Evolutionary conservation across 2,113 vertebrate genomes (phyloP).

Genomic region (Podarcis cretensis): DNA sequence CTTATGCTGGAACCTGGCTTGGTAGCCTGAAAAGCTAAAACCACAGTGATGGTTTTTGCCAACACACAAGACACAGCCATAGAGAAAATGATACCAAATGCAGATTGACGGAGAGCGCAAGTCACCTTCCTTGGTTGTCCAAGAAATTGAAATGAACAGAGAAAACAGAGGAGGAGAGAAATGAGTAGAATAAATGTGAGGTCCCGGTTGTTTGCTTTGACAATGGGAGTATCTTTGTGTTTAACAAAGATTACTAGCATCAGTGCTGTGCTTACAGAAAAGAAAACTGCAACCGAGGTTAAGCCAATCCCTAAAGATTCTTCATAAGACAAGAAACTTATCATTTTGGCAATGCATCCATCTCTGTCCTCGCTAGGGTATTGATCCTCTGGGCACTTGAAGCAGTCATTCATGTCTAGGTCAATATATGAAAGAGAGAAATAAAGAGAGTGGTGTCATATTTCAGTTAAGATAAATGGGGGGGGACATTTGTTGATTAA

Average conservation of each 20-base stretch:
- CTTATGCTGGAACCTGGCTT: background rate
- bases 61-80: too few species aligned
- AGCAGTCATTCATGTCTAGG: background rate
- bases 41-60: too few species aligned
- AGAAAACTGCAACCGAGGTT: background rate
- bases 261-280: background rate
- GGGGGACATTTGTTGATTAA: too few species aligned
- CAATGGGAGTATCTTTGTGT: background rate
- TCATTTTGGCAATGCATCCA: background rate
- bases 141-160: too few species aligned
- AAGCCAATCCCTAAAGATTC: background rate
- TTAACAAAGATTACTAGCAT: background rate
- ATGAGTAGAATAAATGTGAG: too few species aligned
- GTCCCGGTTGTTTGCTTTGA: too few species aligned
- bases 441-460: background rate
- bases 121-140: too few species aligned
- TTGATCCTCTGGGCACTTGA: background rate
- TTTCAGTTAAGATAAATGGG: background rate
- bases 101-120: too few species aligned
- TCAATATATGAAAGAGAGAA: background rate
- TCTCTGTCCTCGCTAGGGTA: background rate
- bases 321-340: too few species aligned
- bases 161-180: too few species aligned
- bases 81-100: too few species aligned
- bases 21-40: too few species aligned